phyloP scores from a whole-genome alignment of 2,113 vertebrate species.

The Syrrhaptes paradoxus region DNA sequence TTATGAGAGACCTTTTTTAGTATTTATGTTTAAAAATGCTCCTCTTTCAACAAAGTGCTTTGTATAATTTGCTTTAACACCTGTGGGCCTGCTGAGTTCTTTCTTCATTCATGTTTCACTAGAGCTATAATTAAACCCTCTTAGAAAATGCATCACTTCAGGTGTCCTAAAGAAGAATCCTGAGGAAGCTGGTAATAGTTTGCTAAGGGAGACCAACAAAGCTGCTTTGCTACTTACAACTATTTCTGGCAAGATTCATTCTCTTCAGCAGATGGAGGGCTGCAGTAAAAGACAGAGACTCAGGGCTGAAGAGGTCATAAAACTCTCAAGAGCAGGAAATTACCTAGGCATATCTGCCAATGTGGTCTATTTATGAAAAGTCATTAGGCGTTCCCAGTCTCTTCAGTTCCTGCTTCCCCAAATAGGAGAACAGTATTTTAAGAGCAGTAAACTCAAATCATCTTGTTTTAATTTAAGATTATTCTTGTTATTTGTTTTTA shows the following conservation, averaged over 20 bases:
- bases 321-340: slow-evolving; percentile 61
- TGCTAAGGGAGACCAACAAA: not conserved
- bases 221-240: not conserved
- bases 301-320: slow-evolving; percentile 33
- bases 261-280: slow-evolving; percentile 21
- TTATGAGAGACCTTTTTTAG: not conserved
- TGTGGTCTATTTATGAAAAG: not conserved
- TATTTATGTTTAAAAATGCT: not conserved
- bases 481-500: slow-evolving; percentile 6
- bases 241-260: not conserved
- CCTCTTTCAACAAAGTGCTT: not conserved
- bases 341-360: slow-evolving; percentile 18
- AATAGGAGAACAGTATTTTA: not conserved
- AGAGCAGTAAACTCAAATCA: not conserved
- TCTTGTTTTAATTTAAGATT: slow-evolving; percentile 26
- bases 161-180: slow-evolving; percentile 13
- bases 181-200: not conserved
- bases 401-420: not conserved
- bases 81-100: not conserved
- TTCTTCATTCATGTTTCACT: not conserved
- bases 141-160: not conserved
- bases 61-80: not conserved
- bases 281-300: slow-evolving; percentile 25
- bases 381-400: not conserved
- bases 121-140: not conserved